Conservation (phyloP, 2,888 invertebrate species). For the Mesoligia furuncula region DNA sequence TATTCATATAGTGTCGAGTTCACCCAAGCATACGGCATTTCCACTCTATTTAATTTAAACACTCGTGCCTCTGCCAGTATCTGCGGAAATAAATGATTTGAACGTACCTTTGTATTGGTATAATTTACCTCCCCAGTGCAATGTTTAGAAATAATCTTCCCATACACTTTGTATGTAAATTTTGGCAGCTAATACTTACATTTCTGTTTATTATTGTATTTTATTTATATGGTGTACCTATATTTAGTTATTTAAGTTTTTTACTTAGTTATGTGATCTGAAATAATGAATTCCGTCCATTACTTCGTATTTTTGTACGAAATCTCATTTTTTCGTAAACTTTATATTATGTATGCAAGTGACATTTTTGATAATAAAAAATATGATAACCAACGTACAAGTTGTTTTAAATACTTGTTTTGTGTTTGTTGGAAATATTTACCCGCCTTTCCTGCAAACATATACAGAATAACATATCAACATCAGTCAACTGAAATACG, state of each 20-base stretch:
- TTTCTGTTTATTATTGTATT: not conserved
- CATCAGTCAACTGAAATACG: not conserved
- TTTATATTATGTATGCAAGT: conserved; percentile 40
- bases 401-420: too few species aligned
- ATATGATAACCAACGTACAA: conserved; percentile 33
- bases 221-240: conserved; percentile 27
- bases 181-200: not conserved
- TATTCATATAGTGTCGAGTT: not conserved
- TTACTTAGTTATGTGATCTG: conserved; percentile 63
- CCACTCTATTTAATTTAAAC: not conserved
- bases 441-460: not conserved
- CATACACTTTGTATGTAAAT: not conserved
- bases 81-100: not conserved
- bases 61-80: not conserved
- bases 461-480: not conserved
- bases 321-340: conserved; percentile 65
- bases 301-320: conserved; percentile 72
- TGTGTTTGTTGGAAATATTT: not conserved
- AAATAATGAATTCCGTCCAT: conserved; percentile 78
- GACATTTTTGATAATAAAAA: conserved; percentile 61
- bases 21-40: not conserved
- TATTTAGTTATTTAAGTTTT: conserved; percentile 49
- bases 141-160: not conserved
- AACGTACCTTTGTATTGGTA: not conserved
- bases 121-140: not conserved